Conservation (phyloP, 2,797 vertebrate species). For the Cetoscarus ocellatus region DNA sequence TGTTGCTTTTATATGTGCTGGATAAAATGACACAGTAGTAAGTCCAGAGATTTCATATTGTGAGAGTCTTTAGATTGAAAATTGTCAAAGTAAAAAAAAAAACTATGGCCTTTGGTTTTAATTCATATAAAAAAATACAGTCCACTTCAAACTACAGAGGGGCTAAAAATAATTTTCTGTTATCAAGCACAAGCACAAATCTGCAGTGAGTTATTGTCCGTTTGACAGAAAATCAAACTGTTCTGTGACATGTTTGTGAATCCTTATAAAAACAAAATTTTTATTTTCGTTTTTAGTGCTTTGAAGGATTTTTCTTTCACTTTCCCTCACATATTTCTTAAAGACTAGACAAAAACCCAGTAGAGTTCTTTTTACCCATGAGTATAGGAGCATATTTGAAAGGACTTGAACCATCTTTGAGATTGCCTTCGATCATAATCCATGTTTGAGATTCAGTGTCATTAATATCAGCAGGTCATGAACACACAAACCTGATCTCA, state of each 20-base stretch:
- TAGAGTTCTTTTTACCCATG: background rate
- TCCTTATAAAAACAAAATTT: background rate
- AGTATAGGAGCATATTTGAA: slow-evolving; percentile 19
- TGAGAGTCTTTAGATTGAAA: too few relatives aligned
- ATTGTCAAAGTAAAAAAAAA: too few relatives aligned
- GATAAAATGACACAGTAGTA: too few relatives aligned
- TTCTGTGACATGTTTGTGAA: slow-evolving; percentile 27
- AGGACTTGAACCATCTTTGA: slow-evolving; percentile 15
- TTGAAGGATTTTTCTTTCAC: background rate
- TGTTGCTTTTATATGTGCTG: too few relatives aligned
- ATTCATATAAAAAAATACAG: background rate
- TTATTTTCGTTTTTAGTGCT: background rate
- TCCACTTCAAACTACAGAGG: slow-evolving; percentile 33
- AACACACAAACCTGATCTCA: slow-evolving; percentile 36
- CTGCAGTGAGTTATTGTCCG: slow-evolving; percentile 1
- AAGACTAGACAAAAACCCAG: background rate
- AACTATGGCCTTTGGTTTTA: too few relatives aligned
- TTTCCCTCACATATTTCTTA: slow-evolving; percentile 3
- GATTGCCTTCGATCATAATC: slow-evolving; percentile 26
- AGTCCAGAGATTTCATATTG: too few relatives aligned
- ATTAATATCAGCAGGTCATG: slow-evolving; percentile 24
- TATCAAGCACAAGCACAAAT: slow-evolving; percentile 46
- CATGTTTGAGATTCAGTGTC: slow-evolving; percentile 18
- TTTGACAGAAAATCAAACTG: background rate
- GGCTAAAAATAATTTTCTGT: slow-evolving; percentile 17